Base-by-base conservation (phyloP, 2,888 invertebrate species). In the Asteroscopus sphinx region DNA sequence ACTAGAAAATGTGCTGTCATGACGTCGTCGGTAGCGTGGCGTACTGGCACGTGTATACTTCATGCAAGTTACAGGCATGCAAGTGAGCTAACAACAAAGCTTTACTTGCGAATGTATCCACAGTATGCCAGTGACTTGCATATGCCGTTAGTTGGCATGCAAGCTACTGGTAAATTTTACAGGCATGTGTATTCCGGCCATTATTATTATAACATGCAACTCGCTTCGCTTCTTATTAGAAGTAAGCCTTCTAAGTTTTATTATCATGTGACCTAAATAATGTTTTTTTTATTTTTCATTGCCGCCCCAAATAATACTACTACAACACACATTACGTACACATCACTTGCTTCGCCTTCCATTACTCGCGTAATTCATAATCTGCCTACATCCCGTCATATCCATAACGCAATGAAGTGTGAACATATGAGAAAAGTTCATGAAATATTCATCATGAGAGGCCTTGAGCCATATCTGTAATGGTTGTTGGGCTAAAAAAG, bases 341-440 rank as follows among this genome's bases (percentile, higher is more conserved):
- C 61, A 64, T 60, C 32, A 52, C 32, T 59, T 26, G 33, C 30
- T 39, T 53, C 49, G 25, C 44, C 49, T 46, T 58, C 46, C 65
- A 65, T 69, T 69, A 41, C 57, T 26, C 32, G 26, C n/a, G 36
- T 64, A 52, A 70, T 48, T 70, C 71, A 52, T 52, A 46, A 64
- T 64, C 57, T 28, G 42, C 26, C 40, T 37, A 33, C 32, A 37
- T 30, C 42, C 16, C 47, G 65, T 66, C 56, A 33, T 28, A 62
- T 44, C 46, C 51, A 41, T 42, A 45, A 70, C 36, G 44, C 71
- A 64, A 46, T 67, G 57, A 65, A 64, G 44, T 64, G 65, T 25
- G 40, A 66, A 69, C 30, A 16, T 42, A 37, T 21, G 28, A 25
- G 46, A 39, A 66, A 48, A 69, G 21, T 48, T 55, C 42, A 66